These are phyloP conservation scores for Sminthopsis crassicaudata DNA, from an alignment of 2,113 vertebrate species.

Conservation along the genomic window DNA sequence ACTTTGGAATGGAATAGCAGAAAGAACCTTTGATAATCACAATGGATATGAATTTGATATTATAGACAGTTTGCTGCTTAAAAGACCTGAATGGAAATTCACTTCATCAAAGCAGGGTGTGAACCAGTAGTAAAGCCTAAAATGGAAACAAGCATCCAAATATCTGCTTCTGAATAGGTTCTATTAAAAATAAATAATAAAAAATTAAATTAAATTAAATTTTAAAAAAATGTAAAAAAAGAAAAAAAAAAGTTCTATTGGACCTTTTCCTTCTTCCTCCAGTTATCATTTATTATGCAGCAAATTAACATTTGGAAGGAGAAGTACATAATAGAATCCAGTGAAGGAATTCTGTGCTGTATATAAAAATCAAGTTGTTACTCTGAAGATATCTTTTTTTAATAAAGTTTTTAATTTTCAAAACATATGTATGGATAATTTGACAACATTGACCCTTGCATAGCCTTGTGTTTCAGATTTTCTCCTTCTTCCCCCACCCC, in stretches of 20 bases:
- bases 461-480: no score
- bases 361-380: not conserved
- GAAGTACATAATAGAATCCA: not conserved
- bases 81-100: not conserved
- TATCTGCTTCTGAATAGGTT: not conserved
- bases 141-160: no score
- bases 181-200: no score
- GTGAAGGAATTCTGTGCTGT: not conserved
- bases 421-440: no score
- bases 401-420: no score
- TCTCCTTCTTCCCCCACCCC: no score
- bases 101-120: not conserved
- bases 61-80: not conserved
- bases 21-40: slow-evolving; percentile 14
- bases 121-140: not conserved
- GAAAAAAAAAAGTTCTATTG: not conserved
- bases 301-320: not conserved
- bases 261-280: not conserved
- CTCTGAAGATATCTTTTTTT: not conserved
- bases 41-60: not conserved
- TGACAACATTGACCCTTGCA: no score
- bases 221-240: no score
- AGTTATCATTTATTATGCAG: not conserved
- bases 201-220: no score
- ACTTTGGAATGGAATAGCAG: not conserved